phyloP scores from a whole-genome alignment of 1,140 invertebrate species.

The Micrasema minimum region DNA sequence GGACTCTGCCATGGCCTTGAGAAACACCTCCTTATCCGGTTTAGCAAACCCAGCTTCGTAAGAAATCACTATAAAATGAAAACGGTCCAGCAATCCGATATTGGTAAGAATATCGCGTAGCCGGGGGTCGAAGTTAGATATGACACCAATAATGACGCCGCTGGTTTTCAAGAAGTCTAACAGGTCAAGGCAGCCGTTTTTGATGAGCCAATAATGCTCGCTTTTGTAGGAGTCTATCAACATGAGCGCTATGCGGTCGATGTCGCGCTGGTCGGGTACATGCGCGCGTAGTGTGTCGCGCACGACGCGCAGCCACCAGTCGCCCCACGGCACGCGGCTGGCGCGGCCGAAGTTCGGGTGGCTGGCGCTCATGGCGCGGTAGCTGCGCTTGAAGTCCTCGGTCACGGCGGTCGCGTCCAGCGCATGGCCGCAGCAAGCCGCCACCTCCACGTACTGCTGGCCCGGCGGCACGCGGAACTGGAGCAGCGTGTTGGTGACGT shows the following conservation, averaged over 20 bases:
- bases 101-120: constrained; percentile 75
- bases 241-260: constrained; percentile 67
- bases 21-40: constrained; percentile 79
- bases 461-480: constrained; percentile 76
- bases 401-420: constrained; percentile 70
- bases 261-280: constrained; percentile 50
- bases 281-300: constrained; percentile 71
- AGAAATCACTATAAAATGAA: constrained; percentile 84
- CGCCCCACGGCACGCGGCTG: constrained; percentile 75
- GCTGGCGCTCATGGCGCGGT: constrained; percentile 69
- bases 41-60: constrained; percentile 80
- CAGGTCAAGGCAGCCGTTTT: constrained; percentile 72
- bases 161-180: constrained; percentile 69
- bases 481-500: constrained; percentile 87
- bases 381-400: constrained; percentile 73
- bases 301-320: constrained; percentile 85
- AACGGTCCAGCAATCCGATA: constrained; percentile 73
- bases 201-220: constrained; percentile 75
- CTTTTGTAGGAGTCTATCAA: constrained; percentile 77
- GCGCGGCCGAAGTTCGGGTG: constrained; percentile 85
- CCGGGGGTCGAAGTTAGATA: constrained; percentile 90
- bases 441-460: constrained; percentile 78
- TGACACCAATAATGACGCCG: constrained; percentile 74
- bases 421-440: constrained; percentile 73
- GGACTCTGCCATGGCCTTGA: constrained; percentile 70